Conservation (phyloP, 2,888 invertebrate genomes). For the Drosophila monieri region DNA sequence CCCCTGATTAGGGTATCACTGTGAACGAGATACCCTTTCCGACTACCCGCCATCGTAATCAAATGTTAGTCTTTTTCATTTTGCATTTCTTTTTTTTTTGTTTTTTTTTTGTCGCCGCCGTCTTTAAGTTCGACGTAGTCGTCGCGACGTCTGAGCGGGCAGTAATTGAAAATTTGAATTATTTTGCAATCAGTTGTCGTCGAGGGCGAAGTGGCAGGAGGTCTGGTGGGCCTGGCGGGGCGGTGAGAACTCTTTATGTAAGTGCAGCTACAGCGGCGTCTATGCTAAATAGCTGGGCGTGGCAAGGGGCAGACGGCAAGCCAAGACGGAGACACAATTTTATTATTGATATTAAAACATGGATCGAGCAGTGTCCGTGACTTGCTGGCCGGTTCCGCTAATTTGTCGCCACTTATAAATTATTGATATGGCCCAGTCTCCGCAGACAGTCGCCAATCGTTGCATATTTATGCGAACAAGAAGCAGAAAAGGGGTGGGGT, state of each 20-base stretch:
- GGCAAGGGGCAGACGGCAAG: conserved; percentile 46
- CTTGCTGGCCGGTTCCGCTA: conserved; percentile 73
- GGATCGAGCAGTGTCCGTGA: conserved; percentile 53
- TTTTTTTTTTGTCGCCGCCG: conserved; percentile 27
- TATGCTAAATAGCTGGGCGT: conserved; percentile 69
- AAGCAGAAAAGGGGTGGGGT: conserved; percentile 7
- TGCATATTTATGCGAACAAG: conserved; percentile 59
- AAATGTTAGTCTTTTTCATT: conserved; percentile 47
- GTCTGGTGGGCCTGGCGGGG: neutral
- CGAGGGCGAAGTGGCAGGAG: neutral
- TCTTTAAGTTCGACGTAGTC: conserved; percentile 59
- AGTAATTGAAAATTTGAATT: conserved; percentile 75
- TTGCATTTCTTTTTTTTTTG: conserved; percentile 17
- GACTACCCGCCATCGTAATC: conserved; percentile 54
- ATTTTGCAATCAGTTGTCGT: conserved; percentile 68
- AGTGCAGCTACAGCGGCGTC: conserved; percentile 61
- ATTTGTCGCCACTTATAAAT: conserved; percentile 74
- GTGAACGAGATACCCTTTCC: conserved; percentile 32
- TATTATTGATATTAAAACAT: conserved; percentile 21
- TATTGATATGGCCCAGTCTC: conserved; percentile 64
- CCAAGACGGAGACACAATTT: conserved; percentile 36
- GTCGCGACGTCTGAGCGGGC: conserved; percentile 75
- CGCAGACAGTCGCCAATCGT: conserved; percentile 32
- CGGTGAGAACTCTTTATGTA: conserved; percentile 58
- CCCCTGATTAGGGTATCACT: conserved; percentile 13